Evolutionary conservation across 1,140 invertebrate species (phyloP).

Genomic region (Drosophila sulfurigaster): DNA sequence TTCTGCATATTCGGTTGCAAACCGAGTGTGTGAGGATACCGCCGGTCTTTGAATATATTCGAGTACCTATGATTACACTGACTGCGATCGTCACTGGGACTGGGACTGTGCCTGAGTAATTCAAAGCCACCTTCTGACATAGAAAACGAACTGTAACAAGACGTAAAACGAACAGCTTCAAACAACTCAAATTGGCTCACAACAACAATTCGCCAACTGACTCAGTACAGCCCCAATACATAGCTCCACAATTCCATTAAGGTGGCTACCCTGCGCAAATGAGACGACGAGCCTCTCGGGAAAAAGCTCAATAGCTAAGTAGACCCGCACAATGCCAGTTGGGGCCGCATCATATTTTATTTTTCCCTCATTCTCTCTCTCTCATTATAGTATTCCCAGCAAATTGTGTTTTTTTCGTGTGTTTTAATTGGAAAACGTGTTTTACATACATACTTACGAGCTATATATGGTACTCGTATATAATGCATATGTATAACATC

Average conservation of each 20-base stretch:
- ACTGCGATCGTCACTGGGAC: not conserved
- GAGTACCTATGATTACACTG: constrained; percentile 17
- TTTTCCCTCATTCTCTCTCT: constrained; percentile 10
- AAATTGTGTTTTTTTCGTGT: constrained; percentile 28
- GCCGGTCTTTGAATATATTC: constrained; percentile 7
- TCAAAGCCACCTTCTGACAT: constrained; percentile 64
- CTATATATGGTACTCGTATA: constrained; percentile 23
- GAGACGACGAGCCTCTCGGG: constrained; percentile 31
- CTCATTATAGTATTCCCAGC: not conserved
- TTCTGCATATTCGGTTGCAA: constrained; percentile 75
- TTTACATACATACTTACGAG: constrained; percentile 67
- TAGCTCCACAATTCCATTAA: not conserved
- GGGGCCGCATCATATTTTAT: not conserved
- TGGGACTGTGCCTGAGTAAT: constrained; percentile 44
- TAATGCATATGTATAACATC: constrained; percentile 24
- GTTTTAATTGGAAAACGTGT: constrained; percentile 75
- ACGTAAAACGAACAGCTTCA: constrained; percentile 56
- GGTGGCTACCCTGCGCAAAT: constrained; percentile 26
- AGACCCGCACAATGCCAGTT: constrained; percentile 44
- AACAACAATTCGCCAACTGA: constrained; percentile 23
- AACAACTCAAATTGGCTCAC: constrained; percentile 28
- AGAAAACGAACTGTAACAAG: constrained; percentile 53
- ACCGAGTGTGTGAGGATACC: constrained; percentile 51
- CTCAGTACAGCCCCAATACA: constrained; percentile 16
- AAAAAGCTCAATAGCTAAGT: not conserved